These are phyloP conservation scores for Scaptomyza tumidula DNA, from an alignment of 2,888 invertebrate genomes.

Conservation along the genomic window DNA sequence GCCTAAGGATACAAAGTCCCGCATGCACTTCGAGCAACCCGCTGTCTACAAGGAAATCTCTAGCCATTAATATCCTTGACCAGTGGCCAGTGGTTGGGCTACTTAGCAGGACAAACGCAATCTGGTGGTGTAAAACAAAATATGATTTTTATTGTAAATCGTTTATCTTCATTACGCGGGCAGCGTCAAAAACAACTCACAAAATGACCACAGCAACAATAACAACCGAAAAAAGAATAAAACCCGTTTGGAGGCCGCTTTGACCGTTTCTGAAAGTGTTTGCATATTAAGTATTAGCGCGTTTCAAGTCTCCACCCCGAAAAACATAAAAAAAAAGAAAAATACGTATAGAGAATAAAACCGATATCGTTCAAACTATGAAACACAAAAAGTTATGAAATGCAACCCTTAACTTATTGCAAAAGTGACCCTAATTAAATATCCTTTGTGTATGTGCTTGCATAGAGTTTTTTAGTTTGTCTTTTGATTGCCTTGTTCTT, in stretches of 20 bases:
- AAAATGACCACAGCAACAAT: constrained; percentile 49
- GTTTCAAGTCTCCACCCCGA: constrained; percentile 66
- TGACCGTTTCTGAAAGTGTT: constrained; percentile 34
- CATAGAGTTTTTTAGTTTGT: constrained; percentile 61
- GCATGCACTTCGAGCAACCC: constrained; percentile 11
- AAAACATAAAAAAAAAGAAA: background rate
- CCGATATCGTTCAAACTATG: constrained; percentile 5
- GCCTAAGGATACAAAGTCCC: constrained; percentile 14
- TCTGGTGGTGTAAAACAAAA: constrained; percentile 63
- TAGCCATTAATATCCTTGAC: constrained; percentile 61
- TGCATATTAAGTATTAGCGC: constrained; percentile 16
- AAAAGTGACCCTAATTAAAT: constrained; percentile 70
- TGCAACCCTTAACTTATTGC: constrained; percentile 53
- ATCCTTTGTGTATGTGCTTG: constrained; percentile 61
- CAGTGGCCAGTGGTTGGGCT: constrained; percentile 18
- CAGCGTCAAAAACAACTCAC: constrained; percentile 53
- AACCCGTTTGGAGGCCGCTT: constrained; percentile 50
- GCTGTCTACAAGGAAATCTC: background rate
- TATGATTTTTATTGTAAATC: constrained; percentile 69
- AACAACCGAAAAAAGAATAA: constrained; percentile 11
- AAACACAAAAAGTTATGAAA: constrained; percentile 3
- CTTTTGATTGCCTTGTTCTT: constrained; percentile 70
- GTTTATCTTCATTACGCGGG: constrained; percentile 76
- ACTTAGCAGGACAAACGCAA: constrained; percentile 21
- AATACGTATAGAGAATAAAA: background rate